Evolutionary conservation across 2,113 vertebrate species (phyloP), one percentile per base, ranked within the genome.

Genomic region (Bubalus kerabau): DNA sequence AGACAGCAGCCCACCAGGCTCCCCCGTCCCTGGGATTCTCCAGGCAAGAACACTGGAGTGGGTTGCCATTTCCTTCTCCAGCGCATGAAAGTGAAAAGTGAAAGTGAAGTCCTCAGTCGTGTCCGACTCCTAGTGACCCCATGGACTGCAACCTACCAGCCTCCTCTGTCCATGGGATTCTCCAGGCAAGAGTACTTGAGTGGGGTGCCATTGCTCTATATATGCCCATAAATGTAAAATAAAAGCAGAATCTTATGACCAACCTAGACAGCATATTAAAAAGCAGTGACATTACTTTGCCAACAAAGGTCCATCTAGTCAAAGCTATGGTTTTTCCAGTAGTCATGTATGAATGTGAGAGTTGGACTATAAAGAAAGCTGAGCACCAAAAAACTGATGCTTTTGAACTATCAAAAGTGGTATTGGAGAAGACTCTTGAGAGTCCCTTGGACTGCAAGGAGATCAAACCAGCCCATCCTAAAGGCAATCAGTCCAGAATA

Each of bases 361-460:
- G 9, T 5, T 67, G 9, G 64, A 71, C 17, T 71, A 15, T 62
- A 32, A 14, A 32, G 30, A 62, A 62, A 71, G 64, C 64, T 71
- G 17, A 71, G n/a, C 9, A 36, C 64, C 0, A 0, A 71, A 71
- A 11, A 71, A 71, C 0, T 71, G n/a, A 71, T 71, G 64, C n/a
- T 36, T 71, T 36, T 71, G 17, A 71, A 71, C n/a, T 23, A 19
- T 67, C 64, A 67, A 67, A 67, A 0, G 19, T 71, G 19, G 9
- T 36, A 17, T 71, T 36, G 17, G 64, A 71, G 4, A 71, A 71
- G 64, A 36, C 64, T 71, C 64, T 71, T 71, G 64, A 71, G n/a
- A 21, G 64, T 23, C 5, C 9, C 64, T 71, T 71, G 17, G n/a
- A 71, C 64, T 71, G 17, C n/a, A 71, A 67, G 17, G 17, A 71